These are phyloP conservation scores for Ammodytes dubius DNA, from an alignment of 2,113 vertebrate species.

Conservation along the genomic window DNA sequence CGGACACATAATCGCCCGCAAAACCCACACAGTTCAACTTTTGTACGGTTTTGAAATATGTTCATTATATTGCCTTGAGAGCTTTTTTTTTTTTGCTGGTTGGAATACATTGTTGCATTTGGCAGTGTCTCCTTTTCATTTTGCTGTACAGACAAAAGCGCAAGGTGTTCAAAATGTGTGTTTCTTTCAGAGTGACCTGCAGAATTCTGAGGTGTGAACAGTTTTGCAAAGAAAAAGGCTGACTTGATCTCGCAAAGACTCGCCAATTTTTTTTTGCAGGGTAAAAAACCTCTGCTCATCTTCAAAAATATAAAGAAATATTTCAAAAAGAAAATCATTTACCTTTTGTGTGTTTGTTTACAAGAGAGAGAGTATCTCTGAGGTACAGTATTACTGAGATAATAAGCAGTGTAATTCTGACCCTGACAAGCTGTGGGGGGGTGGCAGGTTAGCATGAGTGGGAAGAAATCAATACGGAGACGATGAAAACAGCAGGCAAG, in stretches of 20 bases:
- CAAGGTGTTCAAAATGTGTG: too few species aligned
- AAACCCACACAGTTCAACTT: not conserved
- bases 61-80: too few species aligned
- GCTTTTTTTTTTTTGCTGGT: too few species aligned
- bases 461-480: constrained; percentile 35
- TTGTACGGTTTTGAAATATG: too few species aligned
- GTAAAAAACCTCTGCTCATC: not conserved
- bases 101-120: too few species aligned
- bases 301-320: too few species aligned
- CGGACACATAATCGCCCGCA: not conserved
- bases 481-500: constrained; percentile 7
- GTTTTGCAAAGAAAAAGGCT: too few species aligned
- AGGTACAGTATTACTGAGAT: constrained; percentile 26
- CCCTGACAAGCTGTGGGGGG: not conserved
- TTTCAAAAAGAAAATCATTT: not conserved
- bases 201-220: too few species aligned
- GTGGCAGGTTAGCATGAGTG: not conserved
- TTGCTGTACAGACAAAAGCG: too few species aligned
- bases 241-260: too few species aligned
- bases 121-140: too few species aligned
- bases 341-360: not conserved
- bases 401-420: constrained; percentile 16
- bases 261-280: not conserved
- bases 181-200: too few species aligned
- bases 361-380: not conserved